Evolutionary conservation across 2,113 vertebrate genomes (phyloP).

Genomic region (Megaceryle torquata): DNA sequence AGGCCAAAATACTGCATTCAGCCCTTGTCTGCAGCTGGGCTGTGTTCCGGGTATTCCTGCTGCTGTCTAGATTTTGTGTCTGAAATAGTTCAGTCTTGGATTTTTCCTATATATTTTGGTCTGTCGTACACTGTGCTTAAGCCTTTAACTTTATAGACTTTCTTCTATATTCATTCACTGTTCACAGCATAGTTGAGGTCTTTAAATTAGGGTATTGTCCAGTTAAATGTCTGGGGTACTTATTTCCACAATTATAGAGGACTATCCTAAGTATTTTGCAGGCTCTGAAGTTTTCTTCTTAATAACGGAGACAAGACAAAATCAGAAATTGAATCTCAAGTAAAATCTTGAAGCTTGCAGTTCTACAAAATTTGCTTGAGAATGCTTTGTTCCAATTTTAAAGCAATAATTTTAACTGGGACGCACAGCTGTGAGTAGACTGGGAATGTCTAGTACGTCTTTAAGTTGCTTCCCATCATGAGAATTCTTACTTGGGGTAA

Average conservation of each 20-base stretch:
- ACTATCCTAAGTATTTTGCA: neutral
- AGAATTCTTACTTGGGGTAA: neutral
- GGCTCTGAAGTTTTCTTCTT: neutral
- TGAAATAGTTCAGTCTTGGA: neutral
- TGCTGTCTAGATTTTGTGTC: neutral
- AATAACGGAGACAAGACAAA: neutral
- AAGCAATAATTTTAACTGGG: neutral
- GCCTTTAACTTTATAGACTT: neutral
- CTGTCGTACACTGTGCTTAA: neutral
- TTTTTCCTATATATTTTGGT: neutral
- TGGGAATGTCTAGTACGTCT: neutral
- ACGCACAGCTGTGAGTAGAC: neutral
- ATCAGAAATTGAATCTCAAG: neutral
- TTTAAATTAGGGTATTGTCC: neutral
- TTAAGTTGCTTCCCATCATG: neutral
- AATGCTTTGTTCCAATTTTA: neutral
- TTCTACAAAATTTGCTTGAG: neutral
- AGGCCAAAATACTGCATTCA: neutral
- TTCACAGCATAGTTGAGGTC: neutral
- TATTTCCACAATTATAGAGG: neutral
- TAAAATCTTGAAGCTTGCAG: neutral
- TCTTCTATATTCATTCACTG: neutral
- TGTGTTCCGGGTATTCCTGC: neutral
- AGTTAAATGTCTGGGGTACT: neutral
- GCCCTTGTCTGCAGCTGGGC: neutral